Evolutionary conservation across 64 coral and sea anemone genomes (phyloP), one percentile per base, ranked within the genome.

Genomic region (Stylophora pistillata): DNA sequence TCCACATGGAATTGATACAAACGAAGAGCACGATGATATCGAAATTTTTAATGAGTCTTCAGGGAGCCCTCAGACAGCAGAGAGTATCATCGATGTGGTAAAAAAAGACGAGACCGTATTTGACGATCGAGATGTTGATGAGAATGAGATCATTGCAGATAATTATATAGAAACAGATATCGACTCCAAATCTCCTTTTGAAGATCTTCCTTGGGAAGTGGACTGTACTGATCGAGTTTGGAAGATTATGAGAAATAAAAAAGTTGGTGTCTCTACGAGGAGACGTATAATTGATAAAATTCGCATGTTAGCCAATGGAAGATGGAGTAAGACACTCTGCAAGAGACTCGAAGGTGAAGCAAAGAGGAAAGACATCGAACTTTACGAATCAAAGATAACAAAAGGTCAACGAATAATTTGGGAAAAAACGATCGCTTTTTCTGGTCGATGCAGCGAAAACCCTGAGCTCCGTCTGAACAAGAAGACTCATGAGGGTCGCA

Each of bases 121-220:
- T 20, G 76, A 92, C 20, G 55, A 56, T 13, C 54, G 52, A 74
- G 74, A 79, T 4, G 58, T 73, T 9, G 84, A 72, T 18, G 74
- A 65, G 17, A 34, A 53, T 32, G 71, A 78, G 2, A 25, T 31
- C 2, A 10, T 27, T 9, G 53, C 30, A n/a, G 54, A 77, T 52
- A 28, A 87, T 0, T 56, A 80, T 58, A 53, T 47, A 55, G 76
- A 94, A 57, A 60, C 81, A 25, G n/a, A 90, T 15, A 86, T 89
- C 71, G 86, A 93, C 56, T 76, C 53, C 18, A 29, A 71, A 37
- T 88, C 85, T 4, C 85, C 85, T 60, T 93, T 93, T 82, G 91
- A 93, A 32, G 78, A 93, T 26, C 85, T 93, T 88, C 30, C 85
- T 1, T 93, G 91, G 91, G 91, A 93, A 93, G 91, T 93, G 9